Base-by-base conservation (phyloP, 2,888 invertebrate species). In the Pterostichus niger region DNA sequence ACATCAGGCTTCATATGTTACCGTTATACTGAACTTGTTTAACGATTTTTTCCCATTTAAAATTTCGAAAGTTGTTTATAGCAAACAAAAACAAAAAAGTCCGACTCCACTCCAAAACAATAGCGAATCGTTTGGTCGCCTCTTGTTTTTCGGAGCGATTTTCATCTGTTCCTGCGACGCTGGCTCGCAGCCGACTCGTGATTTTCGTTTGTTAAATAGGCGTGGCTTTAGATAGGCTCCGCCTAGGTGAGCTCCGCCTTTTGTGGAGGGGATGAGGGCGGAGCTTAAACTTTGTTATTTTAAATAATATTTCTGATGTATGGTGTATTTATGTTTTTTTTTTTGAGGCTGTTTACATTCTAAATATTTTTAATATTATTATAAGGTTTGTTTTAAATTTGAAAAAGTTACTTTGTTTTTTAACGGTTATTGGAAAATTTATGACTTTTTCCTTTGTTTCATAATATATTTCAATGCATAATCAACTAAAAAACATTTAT, bases 61-160 rank as follows among this genome's bases (percentile, higher is more conserved):
- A 24, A 54, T 54, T 77, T 77, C 77, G 59, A 78, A 78, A 78
- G 59, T 78, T 78, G 56, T 61, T 59, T 78, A 59, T 56, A 78
- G 40, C 33, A n/a, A 54, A 35, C 11, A 54, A 77, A n/a, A 77
- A 59, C 24, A 56, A 46, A 56, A 76, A 75, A 77, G 3, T 24
- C 52, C 24, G 52, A 35, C 35, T 44, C 44, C 44, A 61, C 31
- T 49, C 73, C 24, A 73, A 78, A 78, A 78, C 76, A 77, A 77
- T 56, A 56, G 54, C 56, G 54, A 49, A 40, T 40, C 49, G 17
- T 11, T 75, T 46, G 46, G 46, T 49, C 52, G 52, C 35, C 54
- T 9, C 49, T 59, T 40, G 78, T 78, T 78, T 78, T 78, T 56
- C 78, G 44, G 35, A 10, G n/a, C 61, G 78, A 77, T 13, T 78